Conservation (phyloP, 2,797 vertebrate species). For the Etheostoma perlongum region DNA sequence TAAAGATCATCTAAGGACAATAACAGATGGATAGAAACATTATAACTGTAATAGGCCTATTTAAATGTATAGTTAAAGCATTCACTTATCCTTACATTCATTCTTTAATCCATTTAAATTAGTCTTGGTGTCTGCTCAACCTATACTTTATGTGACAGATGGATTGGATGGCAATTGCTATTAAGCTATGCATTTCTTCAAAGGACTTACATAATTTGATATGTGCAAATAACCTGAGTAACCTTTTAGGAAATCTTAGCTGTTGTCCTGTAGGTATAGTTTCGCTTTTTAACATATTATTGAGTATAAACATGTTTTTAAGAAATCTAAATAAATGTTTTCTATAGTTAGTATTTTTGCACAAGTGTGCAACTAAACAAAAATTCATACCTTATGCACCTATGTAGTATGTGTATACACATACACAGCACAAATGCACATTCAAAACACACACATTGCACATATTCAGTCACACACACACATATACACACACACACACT, state of each 20-base stretch:
- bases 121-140: too few relatives aligned
- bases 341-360: too few relatives aligned
- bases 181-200: slow-evolving; percentile 26
- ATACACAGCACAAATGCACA: slow-evolving; percentile 6
- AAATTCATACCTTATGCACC: background rate
- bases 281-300: background rate
- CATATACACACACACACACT: slow-evolving; percentile 23
- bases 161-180: slow-evolving; percentile 4
- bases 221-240: background rate
- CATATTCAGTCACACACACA: slow-evolving; percentile 12
- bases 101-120: slow-evolving; percentile 6
- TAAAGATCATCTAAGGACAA: background rate
- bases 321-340: background rate
- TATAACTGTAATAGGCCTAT: too few relatives aligned
- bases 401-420: background rate
- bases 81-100: background rate
- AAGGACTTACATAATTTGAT: background rate
- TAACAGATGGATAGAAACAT: background rate
- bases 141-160: background rate
- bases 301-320: background rate
- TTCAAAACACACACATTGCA: slow-evolving; percentile 5
- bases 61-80: too few relatives aligned
- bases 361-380: too few relatives aligned
- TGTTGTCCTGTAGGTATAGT: background rate
- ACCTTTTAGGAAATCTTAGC: slow-evolving; percentile 1